phyloP scores from a whole-genome alignment of 2,113 vertebrate species.

The Melanocharis versteri region DNA sequence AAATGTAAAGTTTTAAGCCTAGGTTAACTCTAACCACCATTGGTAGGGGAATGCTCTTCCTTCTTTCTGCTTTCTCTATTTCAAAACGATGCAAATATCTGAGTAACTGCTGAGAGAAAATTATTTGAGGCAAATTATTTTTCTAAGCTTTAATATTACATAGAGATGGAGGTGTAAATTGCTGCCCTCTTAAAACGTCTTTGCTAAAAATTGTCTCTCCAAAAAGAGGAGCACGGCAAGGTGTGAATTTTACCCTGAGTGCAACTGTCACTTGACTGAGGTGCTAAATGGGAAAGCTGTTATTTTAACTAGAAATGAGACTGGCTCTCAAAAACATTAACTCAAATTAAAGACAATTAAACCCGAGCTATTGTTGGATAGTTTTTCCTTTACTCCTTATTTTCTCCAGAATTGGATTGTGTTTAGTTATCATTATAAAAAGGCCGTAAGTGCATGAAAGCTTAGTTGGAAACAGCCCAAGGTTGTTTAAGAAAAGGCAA shows the following conservation, averaged over 20 bases:
- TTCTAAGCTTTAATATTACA: background rate
- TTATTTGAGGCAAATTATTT: background rate
- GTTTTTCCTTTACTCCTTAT: background rate
- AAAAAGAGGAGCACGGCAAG: background rate
- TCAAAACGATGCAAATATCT: background rate
- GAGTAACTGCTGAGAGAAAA: background rate
- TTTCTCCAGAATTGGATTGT: background rate
- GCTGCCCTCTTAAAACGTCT: background rate
- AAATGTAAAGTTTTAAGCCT: background rate
- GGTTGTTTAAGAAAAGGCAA: background rate
- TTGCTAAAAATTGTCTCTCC: background rate
- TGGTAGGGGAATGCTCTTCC: background rate
- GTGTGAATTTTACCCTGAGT: slow-evolving; percentile 14
- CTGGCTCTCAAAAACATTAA: background rate
- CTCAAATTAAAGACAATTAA: background rate
- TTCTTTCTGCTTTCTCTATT: background rate
- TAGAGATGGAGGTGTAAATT: background rate
- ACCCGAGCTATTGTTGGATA: background rate
- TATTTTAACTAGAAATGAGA: background rate
- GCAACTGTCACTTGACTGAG: background rate
- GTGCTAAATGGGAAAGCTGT: slow-evolving; percentile 32
- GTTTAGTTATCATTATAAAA: background rate
- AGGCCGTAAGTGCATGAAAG: background rate
- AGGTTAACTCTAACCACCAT: background rate
- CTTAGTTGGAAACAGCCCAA: background rate